phyloP scores from a whole-genome alignment of 1,140 invertebrate genomes.

The Leptestheria dahalacensis region DNA sequence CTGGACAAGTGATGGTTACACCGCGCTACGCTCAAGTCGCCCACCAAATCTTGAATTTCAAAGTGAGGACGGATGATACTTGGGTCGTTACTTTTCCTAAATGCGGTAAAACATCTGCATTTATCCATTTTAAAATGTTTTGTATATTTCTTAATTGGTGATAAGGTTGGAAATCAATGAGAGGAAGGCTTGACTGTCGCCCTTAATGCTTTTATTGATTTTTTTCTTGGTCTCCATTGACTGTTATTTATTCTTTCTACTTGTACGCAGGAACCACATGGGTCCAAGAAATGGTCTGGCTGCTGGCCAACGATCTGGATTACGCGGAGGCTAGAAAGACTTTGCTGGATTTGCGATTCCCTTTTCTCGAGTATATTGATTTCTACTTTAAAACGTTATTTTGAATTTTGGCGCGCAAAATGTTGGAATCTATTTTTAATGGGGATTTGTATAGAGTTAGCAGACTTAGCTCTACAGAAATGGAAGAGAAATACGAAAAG shows the following conservation, averaged over 20 bases:
- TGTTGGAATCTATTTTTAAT: too few relatives aligned
- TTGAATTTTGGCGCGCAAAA: too few relatives aligned
- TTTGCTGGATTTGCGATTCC: conserved; percentile 37
- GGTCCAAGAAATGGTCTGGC: conserved; percentile 77
- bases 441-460: neutral
- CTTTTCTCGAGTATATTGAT: conserved; percentile 41
- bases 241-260: neutral
- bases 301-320: conserved; percentile 61
- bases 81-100: conserved; percentile 5
- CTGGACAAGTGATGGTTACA: neutral
- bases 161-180: too few relatives aligned
- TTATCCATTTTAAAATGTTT: too few relatives aligned
- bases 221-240: too few relatives aligned
- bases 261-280: conserved; percentile 56
- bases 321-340: conserved; percentile 52
- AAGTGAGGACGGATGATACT: neutral
- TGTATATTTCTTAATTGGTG: too few relatives aligned
- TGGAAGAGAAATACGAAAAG: neutral
- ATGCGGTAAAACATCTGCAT: conserved; percentile 1
- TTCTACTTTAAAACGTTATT: too few relatives aligned
- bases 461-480: neutral
- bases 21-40: neutral
- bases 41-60: neutral
- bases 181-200: too few relatives aligned
- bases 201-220: too few relatives aligned